Evolutionary conservation across 2,888 invertebrate genomes (phyloP), one percentile per base, ranked within the genome.

Genomic region (Prosopocoilus inquinatus): DNA sequence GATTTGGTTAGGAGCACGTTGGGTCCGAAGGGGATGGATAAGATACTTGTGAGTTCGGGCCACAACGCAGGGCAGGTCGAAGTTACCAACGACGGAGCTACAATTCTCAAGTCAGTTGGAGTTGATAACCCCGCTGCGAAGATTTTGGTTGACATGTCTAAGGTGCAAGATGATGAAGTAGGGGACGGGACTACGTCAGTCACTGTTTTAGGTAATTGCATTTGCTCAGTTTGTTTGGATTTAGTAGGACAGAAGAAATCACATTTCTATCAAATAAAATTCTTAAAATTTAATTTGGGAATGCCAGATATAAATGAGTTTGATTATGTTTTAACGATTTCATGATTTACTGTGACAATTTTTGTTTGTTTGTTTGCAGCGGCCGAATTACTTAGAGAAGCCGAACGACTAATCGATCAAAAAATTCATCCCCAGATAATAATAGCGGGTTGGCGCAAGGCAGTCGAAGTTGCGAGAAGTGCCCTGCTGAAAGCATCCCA

Each of bases 111-210:
- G 76, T 87, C 94, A 0, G 86, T 99, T 54, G 98, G 98, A 51
- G 93, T 99, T 12, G 98, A 99, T 75, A 99, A 99, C 78, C 97
- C 99, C 15, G 98, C 99, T 32, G 98, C 98, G 0, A 99, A 99
- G 80, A 94, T 99, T 70, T 82, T 99, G 47, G 96, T 99, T n/a
- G 96, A 99, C 66, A 97, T 99, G 87, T 93, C 98, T 9, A 91
- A 93, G 78, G 96, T 96, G 2, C 99, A 99, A 75, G 99, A 99
- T 80, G 96, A 96, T 74, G 99, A 99, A 83, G 98, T 99, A 56
- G 99, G 99, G 43, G 99, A 99, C 84, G 99, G 99, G 9, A 99
- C 99, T n/a, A 99, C 99, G 38, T 98, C 98, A 0, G 99, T 99
- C 0, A 95, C 97, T 50, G 98, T 96, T 39, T 79, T 89, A 61